Evolutionary conservation across 2,797 vertebrate genomes (phyloP).

Genomic region (Microctenopoma stevenorrisi): DNA sequence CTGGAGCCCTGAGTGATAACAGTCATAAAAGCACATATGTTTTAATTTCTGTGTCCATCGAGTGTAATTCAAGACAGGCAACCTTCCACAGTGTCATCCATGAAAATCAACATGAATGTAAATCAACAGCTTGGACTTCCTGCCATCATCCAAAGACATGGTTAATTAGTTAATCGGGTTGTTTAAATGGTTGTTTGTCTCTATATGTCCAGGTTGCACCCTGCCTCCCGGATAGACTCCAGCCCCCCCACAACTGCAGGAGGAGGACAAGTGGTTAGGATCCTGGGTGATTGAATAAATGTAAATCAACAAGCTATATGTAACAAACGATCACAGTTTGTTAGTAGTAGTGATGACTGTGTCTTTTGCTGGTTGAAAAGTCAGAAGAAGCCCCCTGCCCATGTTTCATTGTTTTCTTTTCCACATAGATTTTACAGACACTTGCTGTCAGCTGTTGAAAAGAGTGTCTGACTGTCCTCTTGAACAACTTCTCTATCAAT

Average conservation of each 20-base stretch:
- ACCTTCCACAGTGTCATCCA: conserved; percentile 25
- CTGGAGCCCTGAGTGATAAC: conserved; percentile 9
- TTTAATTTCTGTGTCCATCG: conserved; percentile 51
- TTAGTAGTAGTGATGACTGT: conserved; percentile 46
- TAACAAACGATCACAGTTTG: conserved; percentile 14
- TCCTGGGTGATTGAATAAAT: too few relatives aligned
- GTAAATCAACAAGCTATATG: conserved; percentile 26
- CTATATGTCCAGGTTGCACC: too few relatives aligned
- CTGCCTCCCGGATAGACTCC: too few relatives aligned
- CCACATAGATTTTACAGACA: conserved; percentile 58
- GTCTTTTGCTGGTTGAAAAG: conserved; percentile 42
- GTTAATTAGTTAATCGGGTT: too few relatives aligned
- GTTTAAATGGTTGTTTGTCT: too few relatives aligned
- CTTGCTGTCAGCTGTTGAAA: conserved; percentile 76
- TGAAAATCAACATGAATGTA: conserved; percentile 19
- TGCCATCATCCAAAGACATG: too few relatives aligned
- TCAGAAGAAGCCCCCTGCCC: conserved; percentile 25
- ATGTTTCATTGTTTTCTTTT: conserved; percentile 25
- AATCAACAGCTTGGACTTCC: not conserved
- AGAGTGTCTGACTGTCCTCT: conserved; percentile 62
- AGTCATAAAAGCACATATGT: conserved; percentile 40
- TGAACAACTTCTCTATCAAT: conserved; percentile 74
- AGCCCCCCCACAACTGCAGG: too few relatives aligned
- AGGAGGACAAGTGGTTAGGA: too few relatives aligned
- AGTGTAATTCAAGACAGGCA: conserved; percentile 33